Percentiles rank a stretch among this genome's conserved stretches.
phyloP scores from a whole-genome alignment of 2,797 vertebrate genomes.

The Perodicticus potto region DNA sequence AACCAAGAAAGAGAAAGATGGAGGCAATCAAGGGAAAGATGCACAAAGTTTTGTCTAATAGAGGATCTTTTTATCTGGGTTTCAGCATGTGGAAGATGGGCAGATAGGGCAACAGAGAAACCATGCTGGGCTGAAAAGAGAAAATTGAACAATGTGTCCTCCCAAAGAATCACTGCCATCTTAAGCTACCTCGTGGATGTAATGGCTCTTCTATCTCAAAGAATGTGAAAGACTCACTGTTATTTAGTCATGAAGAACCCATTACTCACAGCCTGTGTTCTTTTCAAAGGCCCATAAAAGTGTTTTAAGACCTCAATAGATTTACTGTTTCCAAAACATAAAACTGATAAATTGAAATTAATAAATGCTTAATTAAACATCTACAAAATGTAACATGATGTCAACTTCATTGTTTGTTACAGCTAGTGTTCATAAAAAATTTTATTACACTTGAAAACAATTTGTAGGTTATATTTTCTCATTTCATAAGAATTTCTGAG shows the following conservation, averaged over 20 bases:
- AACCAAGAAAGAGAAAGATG: not conserved
- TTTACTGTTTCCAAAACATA: constrained; percentile 69
- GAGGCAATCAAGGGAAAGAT: not conserved
- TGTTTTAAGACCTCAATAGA: constrained; percentile 63
- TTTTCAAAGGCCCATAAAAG: constrained; percentile 60
- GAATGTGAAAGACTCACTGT: not conserved
- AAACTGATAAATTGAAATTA: constrained; percentile 74
- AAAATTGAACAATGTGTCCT: not conserved
- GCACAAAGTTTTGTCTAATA: not conserved
- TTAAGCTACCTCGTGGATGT: not conserved
- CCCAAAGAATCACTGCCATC: constrained; percentile 10
- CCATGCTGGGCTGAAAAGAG: not conserved
- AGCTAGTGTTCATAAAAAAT: constrained; percentile 67
- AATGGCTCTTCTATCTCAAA: not conserved
- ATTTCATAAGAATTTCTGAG: constrained; percentile 75
- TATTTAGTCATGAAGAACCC: constrained; percentile 11
- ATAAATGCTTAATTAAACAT: constrained; percentile 75
- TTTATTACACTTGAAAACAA: constrained; percentile 75
- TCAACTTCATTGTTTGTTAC: constrained; percentile 65
- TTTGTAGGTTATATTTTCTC: constrained; percentile 70
- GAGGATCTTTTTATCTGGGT: constrained; percentile 5
- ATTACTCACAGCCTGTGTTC: constrained; percentile 16
- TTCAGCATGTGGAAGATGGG: not conserved
- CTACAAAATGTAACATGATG: constrained; percentile 67
- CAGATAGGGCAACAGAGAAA: not conserved